phyloP scores from a whole-genome alignment of 1,140 invertebrate species.

The Liolophura sinensis region DNA sequence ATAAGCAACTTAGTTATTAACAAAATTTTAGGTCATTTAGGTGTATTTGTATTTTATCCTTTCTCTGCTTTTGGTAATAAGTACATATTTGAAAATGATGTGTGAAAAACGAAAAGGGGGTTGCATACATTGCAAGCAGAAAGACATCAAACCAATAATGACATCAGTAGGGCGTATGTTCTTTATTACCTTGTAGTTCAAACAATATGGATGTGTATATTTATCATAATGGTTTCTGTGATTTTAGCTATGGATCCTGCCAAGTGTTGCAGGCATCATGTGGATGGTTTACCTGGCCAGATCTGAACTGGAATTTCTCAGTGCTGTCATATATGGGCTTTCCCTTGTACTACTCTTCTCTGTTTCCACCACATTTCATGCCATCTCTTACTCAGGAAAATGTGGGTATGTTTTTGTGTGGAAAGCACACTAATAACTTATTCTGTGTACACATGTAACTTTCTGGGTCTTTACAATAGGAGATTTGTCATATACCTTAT shows the following conservation, averaged over 20 bases:
- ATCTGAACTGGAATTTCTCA: conserved; percentile 74
- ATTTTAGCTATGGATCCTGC: conserved; percentile 75
- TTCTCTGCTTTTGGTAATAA: too few relatives aligned
- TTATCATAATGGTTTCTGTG: conserved; percentile 1
- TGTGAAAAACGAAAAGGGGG: background rate
- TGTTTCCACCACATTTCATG: conserved; percentile 90
- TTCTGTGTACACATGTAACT: background rate
- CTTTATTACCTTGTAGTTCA: too few relatives aligned
- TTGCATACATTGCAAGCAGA: too few relatives aligned
- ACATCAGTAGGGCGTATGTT: too few relatives aligned
- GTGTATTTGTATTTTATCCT: too few relatives aligned
- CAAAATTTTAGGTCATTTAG: too few relatives aligned
- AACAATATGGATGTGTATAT: too few relatives aligned
- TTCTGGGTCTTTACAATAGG: too few relatives aligned
- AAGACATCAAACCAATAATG: too few relatives aligned
- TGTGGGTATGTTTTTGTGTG: conserved; percentile 46
- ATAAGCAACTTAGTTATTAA: too few relatives aligned
- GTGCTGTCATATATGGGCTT: conserved; percentile 82
- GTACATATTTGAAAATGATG: conserved; percentile 1
- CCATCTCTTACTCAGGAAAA: conserved; percentile 71
- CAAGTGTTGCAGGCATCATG: conserved; percentile 75
- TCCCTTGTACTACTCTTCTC: conserved; percentile 84
- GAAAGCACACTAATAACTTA: background rate
- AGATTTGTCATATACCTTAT: too few relatives aligned
- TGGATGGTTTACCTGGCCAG: conserved; percentile 74